Evolutionary conservation across 2,888 invertebrate species (phyloP).

Genomic region (Gandaritis pyraliata): DNA sequence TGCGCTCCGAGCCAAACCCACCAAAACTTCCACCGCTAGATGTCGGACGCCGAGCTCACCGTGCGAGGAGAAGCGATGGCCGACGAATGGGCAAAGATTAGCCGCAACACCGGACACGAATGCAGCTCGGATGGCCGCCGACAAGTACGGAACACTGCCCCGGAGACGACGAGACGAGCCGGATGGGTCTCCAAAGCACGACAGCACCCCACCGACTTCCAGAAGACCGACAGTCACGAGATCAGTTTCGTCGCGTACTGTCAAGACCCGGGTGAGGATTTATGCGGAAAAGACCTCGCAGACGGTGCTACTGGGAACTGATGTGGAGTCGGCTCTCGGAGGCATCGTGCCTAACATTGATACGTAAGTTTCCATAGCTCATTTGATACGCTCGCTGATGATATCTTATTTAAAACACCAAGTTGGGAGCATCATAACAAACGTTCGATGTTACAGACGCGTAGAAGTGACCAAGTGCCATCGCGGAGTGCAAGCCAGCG

Average conservation of each 20-base stretch:
- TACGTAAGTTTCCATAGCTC: slow-evolving; percentile 54
- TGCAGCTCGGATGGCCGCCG: slow-evolving; percentile 82
- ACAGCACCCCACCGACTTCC: slow-evolving; percentile 65
- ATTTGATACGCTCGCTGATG: not conserved
- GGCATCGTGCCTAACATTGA: slow-evolving; percentile 83
- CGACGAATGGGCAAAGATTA: slow-evolving; percentile 78
- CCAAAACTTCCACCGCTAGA: slow-evolving; percentile 83
- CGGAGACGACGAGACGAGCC: slow-evolving; percentile 87
- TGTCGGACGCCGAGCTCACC: slow-evolving; percentile 86
- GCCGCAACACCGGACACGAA: slow-evolving; percentile 61
- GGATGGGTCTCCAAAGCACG: slow-evolving; percentile 81
- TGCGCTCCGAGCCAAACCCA: slow-evolving; percentile 74
- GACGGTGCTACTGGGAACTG: slow-evolving; percentile 89
- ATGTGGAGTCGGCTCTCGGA: slow-evolving; percentile 89
- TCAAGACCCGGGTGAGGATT: slow-evolving; percentile 85
- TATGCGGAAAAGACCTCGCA: slow-evolving; percentile 92
- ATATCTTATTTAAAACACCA: too few species aligned
- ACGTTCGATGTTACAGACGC: slow-evolving; percentile 48
- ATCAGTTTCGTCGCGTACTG: slow-evolving; percentile 70
- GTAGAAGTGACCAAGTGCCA: slow-evolving; percentile 79
- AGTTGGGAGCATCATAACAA: too few species aligned
- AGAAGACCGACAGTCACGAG: slow-evolving; percentile 72
- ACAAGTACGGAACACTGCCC: slow-evolving; percentile 91
- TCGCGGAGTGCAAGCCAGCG: slow-evolving; percentile 86
- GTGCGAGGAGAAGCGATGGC: slow-evolving; percentile 90